phyloP scores from a whole-genome alignment of 2,113 vertebrate species.

The Hyla sarda region DNA sequence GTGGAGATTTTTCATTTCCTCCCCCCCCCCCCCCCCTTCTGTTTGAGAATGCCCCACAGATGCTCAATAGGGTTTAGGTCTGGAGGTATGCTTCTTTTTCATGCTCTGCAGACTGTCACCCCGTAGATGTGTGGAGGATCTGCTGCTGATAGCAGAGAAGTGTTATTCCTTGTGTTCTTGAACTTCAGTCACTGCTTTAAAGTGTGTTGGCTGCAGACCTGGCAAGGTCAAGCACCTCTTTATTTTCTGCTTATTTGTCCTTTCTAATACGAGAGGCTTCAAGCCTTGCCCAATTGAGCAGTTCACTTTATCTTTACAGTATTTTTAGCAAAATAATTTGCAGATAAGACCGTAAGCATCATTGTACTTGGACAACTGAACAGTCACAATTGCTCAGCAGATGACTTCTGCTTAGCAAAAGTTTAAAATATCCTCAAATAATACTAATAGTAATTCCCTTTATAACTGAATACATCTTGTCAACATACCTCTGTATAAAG shows the following conservation, averaged over 20 bases:
- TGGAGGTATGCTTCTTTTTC: too few relatives aligned
- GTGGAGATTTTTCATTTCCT: too few relatives aligned
- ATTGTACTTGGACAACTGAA: background rate
- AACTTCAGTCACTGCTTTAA: constrained; percentile 17
- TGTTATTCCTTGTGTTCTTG: constrained; percentile 27
- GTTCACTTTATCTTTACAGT: background rate
- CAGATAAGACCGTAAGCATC: background rate
- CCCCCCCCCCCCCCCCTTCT: too few relatives aligned
- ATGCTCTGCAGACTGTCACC: background rate
- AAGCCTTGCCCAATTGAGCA: background rate
- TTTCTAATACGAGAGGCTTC: background rate
- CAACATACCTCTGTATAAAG: too few relatives aligned
- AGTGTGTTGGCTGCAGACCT: constrained; percentile 43
- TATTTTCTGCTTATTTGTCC: background rate
- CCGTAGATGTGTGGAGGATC: background rate
- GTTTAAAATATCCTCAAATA: too few relatives aligned
- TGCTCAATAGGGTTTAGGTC: too few relatives aligned
- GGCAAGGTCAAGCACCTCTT: constrained; percentile 34
- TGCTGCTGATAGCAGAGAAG: constrained; percentile 22
- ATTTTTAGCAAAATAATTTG: background rate
- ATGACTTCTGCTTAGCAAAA: too few relatives aligned
- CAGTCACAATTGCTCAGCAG: background rate
- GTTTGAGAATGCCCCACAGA: too few relatives aligned
- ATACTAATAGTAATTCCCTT: too few relatives aligned
- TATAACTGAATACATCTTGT: too few relatives aligned